phyloP scores from a whole-genome alignment of 2,113 vertebrate genomes.

The Vicugna pacos region DNA sequence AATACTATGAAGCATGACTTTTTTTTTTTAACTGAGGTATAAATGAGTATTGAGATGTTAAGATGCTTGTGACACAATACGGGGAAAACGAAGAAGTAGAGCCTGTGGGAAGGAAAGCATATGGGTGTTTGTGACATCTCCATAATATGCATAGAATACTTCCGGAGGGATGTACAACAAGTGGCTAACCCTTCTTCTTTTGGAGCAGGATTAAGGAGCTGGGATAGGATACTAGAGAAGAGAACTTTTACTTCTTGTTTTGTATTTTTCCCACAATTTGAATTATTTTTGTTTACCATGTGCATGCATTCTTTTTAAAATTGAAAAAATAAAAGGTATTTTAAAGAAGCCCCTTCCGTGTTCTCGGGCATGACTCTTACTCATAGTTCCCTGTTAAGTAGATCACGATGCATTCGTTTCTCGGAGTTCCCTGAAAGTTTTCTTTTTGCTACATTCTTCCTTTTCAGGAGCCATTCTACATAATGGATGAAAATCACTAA shows the following conservation, averaged over 20 bases:
- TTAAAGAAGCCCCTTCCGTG: constrained; percentile 12
- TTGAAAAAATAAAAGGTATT: neutral
- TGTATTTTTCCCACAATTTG: neutral
- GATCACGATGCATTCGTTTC: neutral
- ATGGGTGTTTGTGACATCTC: neutral
- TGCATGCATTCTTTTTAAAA: neutral
- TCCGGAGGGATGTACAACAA: neutral
- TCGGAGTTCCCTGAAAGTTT: neutral
- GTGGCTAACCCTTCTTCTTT: neutral
- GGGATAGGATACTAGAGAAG: neutral
- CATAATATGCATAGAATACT: neutral
- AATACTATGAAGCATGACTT: neutral
- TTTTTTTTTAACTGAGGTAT: neutral
- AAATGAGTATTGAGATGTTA: neutral
- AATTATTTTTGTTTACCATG: neutral
- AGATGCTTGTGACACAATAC: neutral
- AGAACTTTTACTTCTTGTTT: neutral
- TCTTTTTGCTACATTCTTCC: neutral
- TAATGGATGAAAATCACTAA: neutral
- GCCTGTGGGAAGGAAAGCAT: neutral
- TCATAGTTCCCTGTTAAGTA: neutral
- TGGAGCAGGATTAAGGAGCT: neutral
- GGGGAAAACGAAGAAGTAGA: neutral
- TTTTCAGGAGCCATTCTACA: neutral
- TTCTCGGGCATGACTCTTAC: neutral